phyloP scores from a whole-genome alignment of 1,140 invertebrate species.

The Oedothorax gibbosus region DNA sequence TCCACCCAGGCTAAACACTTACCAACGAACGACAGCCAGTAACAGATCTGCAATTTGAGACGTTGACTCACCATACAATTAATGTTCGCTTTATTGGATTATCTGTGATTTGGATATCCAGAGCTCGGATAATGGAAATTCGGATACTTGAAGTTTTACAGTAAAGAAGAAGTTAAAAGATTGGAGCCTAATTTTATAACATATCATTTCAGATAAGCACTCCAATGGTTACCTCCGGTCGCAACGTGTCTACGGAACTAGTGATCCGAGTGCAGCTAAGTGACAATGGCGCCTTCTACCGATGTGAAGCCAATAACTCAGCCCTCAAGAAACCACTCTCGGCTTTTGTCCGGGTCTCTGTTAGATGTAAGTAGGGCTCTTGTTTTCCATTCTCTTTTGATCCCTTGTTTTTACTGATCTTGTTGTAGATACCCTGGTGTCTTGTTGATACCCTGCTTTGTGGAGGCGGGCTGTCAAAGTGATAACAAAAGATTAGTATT shows the following conservation, averaged over 20 bases:
- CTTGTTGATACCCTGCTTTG: slow-evolving; percentile 16
- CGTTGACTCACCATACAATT: no score
- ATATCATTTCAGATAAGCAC: slow-evolving; percentile 66
- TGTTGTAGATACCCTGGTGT: neutral
- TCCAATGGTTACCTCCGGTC: slow-evolving; percentile 39
- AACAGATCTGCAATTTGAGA: no score
- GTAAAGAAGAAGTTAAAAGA: no score
- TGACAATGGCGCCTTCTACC: slow-evolving; percentile 90
- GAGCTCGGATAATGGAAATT: no score
- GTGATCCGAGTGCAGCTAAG: slow-evolving; percentile 86
- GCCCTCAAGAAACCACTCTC: slow-evolving; percentile 88
- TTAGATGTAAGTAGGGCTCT: slow-evolving; percentile 89
- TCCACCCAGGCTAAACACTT: no score
- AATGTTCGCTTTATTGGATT: no score
- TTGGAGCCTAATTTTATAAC: no score
- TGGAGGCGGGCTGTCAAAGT: no score
- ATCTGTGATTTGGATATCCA: no score
- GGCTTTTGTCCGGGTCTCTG: slow-evolving; percentile 83
- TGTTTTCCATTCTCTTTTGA: slow-evolving; percentile 2
- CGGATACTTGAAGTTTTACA: no score
- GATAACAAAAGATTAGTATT: no score
- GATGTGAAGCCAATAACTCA: slow-evolving; percentile 91
- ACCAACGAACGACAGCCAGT: no score
- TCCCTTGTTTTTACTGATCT: neutral
- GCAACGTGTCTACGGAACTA: slow-evolving; percentile 80